Base-by-base conservation (phyloP, 2,888 invertebrate genomes). In the Crematogaster levior region DNA sequence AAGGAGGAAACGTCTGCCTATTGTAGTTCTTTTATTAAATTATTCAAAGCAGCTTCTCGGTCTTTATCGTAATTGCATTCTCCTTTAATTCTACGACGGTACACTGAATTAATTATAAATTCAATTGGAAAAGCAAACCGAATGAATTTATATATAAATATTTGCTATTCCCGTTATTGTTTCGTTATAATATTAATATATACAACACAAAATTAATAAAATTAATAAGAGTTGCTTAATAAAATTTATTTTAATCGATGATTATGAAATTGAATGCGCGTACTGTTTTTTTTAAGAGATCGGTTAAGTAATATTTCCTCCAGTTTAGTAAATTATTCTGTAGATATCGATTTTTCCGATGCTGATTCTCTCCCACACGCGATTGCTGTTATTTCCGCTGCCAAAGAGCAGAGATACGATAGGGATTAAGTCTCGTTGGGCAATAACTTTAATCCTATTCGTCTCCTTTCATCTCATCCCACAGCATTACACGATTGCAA, bases 401-500 rank as follows among this genome's bases (percentile, higher is more conserved):
- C 12, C 70, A 53, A 53, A 51, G 65, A 10, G 46, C 37, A 24
- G 21, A 40, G 77, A 80, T 56, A 27, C 61, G 58, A 75, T 73
- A 82, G n/a, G 66, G 74, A 85, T 87, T 85, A 79, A 79, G 66
- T 85, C 63, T 72, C 46, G 65, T 65, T 37, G 46, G 48, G 72
- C 81, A 73, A 85, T 86, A 81, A 86, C 77, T 85, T 72, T 83
- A 86, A 75, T 77, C 82, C 74, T 61, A 46, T 63, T 34, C 51
- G 10, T 37, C 37, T 56, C 53, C 61, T 40, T 51, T 58, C 24
- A 15, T 12, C 37, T 60, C 63, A 40, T 61, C 65, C 81, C 85
- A 43, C 80, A 21, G 34, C 46, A 68, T 75, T 85, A 82, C 82
- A 74, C 82, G 82, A 82, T 83, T 85, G 85, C 88, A 88, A 89